Base-by-base conservation (phyloP, 2,797 vertebrate species). In the Gobio occitaniae region DNA sequence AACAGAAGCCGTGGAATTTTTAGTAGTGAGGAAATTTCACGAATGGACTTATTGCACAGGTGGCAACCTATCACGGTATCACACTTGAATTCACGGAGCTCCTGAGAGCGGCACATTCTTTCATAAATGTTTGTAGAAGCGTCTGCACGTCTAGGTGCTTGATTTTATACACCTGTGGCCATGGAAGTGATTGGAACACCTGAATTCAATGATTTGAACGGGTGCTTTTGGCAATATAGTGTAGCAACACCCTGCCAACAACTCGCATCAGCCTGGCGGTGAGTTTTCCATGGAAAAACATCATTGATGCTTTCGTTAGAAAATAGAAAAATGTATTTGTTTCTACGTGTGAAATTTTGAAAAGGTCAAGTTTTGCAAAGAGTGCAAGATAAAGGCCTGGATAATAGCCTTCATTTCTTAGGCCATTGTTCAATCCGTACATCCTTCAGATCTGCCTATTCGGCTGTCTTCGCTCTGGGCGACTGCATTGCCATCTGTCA, bases 401-500 rank as follows among this genome's bases (percentile, higher is more conserved):
- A 85, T 44, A 38, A 59, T 80, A 61, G 36, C 59, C 80, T 86
- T 89, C 68, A 63, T 79, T 79, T 87, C 72, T 71, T 63, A 74
- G 32, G 19, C 66, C 68, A 59, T 69, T 80, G 80, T 78, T 59
- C 17, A 86, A 52, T 76, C 65, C 12, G n/a, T 15, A 75, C 76
- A 68, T 77, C 77, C 68, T 85, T 52, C 56, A 63, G 83, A 75
- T 84, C 80, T 88, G 78, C 19, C 77, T 76, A 74, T 82, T 82
- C 52, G 80, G 68, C 85, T 87, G 87, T 85, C 83, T 83, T 86
- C 80, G 56, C 87, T 84, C 78, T 87, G 29, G 80, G 87, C 80
- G 48, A 88, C 77, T n/a, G 32, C 80, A 54, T 70, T 84, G 84
- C 89, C 89, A 90, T 90, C 88, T 90, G 89, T 90, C 85, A 84